These are phyloP conservation scores for Lophotis ruficrista DNA, from an alignment of 2,113 vertebrate species.

Conservation along the genomic window DNA sequence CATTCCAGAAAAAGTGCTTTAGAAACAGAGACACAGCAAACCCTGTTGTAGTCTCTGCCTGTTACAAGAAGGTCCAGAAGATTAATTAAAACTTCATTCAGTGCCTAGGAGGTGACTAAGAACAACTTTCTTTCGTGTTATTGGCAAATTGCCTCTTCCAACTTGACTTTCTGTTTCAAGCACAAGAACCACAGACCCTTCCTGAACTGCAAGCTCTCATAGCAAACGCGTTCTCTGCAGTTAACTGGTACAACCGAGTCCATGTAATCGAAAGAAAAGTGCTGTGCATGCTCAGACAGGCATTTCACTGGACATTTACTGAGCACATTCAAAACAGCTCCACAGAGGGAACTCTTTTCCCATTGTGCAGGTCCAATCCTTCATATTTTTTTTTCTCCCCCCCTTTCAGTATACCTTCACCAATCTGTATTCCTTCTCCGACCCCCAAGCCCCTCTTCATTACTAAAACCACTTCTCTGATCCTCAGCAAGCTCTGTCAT, in stretches of 20 bases:
- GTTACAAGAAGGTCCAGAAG: not conserved
- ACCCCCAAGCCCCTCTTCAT: not conserved
- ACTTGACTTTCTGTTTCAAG: not conserved
- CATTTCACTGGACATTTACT: not conserved
- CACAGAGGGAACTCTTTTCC: not conserved
- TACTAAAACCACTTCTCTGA: not conserved
- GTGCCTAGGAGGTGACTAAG: not conserved
- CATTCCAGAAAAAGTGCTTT: not conserved
- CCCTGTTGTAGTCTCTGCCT: not conserved
- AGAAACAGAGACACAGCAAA: not conserved
- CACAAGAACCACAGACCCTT: not conserved
- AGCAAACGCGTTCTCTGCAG: fast-evolving
- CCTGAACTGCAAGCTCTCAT: not conserved
- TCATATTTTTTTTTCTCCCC: not conserved
- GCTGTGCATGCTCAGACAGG: not conserved
- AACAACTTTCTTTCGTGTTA: not conserved
- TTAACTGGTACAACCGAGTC: too few relatives aligned
- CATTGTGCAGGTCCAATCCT: not conserved
- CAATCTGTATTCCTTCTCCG: not conserved
- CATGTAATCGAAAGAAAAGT: not conserved
- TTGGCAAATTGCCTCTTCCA: not conserved
- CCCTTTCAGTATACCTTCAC: not conserved
- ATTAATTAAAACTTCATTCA: not conserved
- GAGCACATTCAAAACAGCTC: not conserved
- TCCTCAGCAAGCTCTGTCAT: not conserved